Conservation (phyloP, 1,140 invertebrate species). For the Diorhabda carinulata region DNA sequence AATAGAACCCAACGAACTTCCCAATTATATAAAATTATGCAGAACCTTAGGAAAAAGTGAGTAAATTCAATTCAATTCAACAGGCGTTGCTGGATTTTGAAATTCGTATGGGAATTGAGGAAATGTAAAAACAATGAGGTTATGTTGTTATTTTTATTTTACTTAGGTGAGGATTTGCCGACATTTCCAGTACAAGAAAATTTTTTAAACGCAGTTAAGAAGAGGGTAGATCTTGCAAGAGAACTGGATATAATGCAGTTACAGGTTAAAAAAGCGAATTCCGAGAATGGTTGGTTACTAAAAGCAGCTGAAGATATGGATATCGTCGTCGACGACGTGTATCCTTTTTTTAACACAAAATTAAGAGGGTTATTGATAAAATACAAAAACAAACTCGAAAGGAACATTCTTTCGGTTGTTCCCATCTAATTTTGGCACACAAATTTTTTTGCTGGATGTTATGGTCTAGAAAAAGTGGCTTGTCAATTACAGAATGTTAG, state of each 20-base stretch:
- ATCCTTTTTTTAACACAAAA: constrained; percentile 49
- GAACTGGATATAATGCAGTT: constrained; percentile 76
- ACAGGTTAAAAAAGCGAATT: constrained; percentile 60
- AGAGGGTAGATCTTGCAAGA: constrained; percentile 71
- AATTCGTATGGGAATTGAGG: too few species aligned
- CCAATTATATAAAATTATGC: constrained; percentile 76
- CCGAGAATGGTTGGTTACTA: constrained; percentile 76
- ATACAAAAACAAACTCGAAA: background rate
- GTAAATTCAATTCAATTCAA: constrained; percentile 21
- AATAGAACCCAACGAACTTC: constrained; percentile 82
- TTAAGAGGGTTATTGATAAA: background rate
- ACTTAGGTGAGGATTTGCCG: constrained; percentile 75
- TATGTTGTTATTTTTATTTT: constrained; percentile 3
- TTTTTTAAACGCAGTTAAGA: constrained; percentile 63
- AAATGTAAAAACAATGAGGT: too few species aligned
- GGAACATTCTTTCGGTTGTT: too few species aligned
- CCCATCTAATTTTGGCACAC: too few species aligned
- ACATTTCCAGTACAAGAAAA: constrained; percentile 73
- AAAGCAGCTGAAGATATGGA: constrained; percentile 83
- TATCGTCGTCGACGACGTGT: constrained; percentile 76
- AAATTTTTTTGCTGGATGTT: too few species aligned
- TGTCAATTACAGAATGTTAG: too few species aligned
- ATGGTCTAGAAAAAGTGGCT: too few species aligned
- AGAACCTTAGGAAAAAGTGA: constrained; percentile 78
- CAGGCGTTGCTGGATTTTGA: too few species aligned